Evolutionary conservation across 2,888 invertebrate genomes (phyloP), one percentile per base, ranked within the genome.

Genomic region (Cylindroiulus punctatus): DNA sequence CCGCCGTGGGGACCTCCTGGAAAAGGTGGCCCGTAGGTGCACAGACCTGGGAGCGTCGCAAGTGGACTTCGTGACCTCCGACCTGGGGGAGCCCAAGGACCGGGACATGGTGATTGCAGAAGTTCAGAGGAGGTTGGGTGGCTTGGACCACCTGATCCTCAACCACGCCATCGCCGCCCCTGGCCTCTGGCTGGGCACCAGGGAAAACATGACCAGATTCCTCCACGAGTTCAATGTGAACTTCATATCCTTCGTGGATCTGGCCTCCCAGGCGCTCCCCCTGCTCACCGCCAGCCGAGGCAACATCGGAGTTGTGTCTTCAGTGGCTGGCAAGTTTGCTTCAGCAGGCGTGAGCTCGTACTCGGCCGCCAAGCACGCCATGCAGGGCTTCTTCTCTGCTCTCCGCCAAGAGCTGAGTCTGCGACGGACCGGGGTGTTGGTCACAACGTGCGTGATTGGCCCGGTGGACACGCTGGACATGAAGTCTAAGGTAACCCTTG

Each of bases 171-270:
- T 84, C 19, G 8, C n/a, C 1, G 0, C n/a, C 7, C n/a, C 32
- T 19, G 36, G 40, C 8, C 14, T 32, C 19, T 83, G 83, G 83
- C 83, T 83, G 3, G 83, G 83, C n/a, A 83, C 40, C 8, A 83
- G 10, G 40, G 40, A 83, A 42, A 83, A 83, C 83, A 42, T 83
- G 40, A 83, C 83, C 22, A n/a, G 10, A 4, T 83, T 83, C 8
- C 5, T 42, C n/a, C 12, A 83, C 0, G n/a, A 32, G 22, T 2
- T 90, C 7, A 89, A 89, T 42, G 89, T 90, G 40, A 90, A 91
- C 88, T 90, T 90, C 88, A 88, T 88, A 82, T 89, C 90, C 0
- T 91, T 90, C 87, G 89, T 90, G 22, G 89, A 90, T 87, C 88
- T 90, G 40, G 88, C 90, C 1, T 90, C 90, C 1, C 88, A 89